phyloP scores from a whole-genome alignment of 2,888 invertebrate genomes.

The Heliconius sara region DNA sequence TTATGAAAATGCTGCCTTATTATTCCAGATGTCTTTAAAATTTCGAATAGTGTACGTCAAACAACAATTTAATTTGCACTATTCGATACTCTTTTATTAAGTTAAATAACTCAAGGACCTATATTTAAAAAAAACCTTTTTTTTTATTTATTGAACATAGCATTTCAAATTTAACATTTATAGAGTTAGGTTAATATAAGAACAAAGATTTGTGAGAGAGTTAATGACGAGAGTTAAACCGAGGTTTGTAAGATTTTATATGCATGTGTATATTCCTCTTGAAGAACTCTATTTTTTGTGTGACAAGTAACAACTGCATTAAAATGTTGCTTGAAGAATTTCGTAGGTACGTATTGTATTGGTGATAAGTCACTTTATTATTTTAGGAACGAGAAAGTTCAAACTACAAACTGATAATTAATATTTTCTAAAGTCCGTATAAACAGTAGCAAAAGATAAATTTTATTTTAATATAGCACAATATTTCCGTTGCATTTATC shows the following conservation, averaged over 20 bases:
- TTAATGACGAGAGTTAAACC: too few relatives aligned
- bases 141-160: too few relatives aligned
- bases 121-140: too few relatives aligned
- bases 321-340: neutral
- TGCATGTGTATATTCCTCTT: too few relatives aligned
- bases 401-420: neutral
- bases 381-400: too few relatives aligned
- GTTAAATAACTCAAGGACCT: neutral
- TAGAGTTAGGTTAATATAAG: too few relatives aligned
- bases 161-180: too few relatives aligned
- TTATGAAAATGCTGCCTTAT: neutral
- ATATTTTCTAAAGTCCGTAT: neutral
- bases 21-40: neutral
- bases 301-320: neutral
- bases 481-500: constrained; percentile 10
- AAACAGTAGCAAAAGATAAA: neutral
- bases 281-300: neutral
- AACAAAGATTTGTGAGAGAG: too few relatives aligned
- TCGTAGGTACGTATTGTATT: neutral
- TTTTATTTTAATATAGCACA: neutral
- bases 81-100: too few relatives aligned
- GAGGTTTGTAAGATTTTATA: too few relatives aligned
- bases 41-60: neutral
- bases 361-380: neutral
- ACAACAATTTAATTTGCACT: too few relatives aligned